A percentile compares a stretch with the other conserved stretches of the same genome.
Evolutionary conservation across 2,888 invertebrate genomes (phyloP).

Genomic region (Hyppa rectilinea): DNA sequence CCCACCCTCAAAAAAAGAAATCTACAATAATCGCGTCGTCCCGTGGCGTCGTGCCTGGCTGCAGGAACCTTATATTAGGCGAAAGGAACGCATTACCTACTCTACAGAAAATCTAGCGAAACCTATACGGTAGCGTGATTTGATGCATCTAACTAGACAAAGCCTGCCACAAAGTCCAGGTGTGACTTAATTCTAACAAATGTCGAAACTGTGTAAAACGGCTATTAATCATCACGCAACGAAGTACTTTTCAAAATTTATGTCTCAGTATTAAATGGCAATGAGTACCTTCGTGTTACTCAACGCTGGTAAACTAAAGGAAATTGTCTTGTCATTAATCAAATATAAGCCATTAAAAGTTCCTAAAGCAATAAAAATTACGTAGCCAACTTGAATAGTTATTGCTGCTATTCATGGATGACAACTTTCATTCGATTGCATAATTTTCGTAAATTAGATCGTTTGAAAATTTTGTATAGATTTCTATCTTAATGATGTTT

Average conservation of each 20-base stretch:
- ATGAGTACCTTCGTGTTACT: constrained; percentile 57
- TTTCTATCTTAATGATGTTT: constrained; percentile 29
- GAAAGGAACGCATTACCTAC: no score
- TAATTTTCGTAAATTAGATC: constrained; percentile 60
- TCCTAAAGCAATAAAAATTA: constrained; percentile 71
- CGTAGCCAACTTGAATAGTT: constrained; percentile 67
- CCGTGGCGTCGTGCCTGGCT: no score
- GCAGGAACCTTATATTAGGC: no score
- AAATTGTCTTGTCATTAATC: constrained; percentile 72
- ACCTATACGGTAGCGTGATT: no score
- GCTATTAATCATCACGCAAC: constrained; percentile 43
- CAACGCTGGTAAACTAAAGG: constrained; percentile 65
- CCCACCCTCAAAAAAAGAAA: no score
- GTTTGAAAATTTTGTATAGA: constrained; percentile 28
- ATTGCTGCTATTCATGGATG: constrained; percentile 72
- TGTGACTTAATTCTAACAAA: constrained; percentile 20
- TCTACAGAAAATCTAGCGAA: no score
- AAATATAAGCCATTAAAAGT: constrained; percentile 71
- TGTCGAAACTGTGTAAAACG: constrained; percentile 36
- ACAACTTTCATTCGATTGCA: constrained; percentile 78
- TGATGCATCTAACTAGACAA: constrained; percentile 4
- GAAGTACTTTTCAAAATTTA: constrained; percentile 51
- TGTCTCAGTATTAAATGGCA: constrained; percentile 46
- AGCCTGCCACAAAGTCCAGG: not conserved
- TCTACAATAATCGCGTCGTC: no score